phyloP scores from a whole-genome alignment of 2,113 vertebrate genomes.

The Bucco capensis region DNA sequence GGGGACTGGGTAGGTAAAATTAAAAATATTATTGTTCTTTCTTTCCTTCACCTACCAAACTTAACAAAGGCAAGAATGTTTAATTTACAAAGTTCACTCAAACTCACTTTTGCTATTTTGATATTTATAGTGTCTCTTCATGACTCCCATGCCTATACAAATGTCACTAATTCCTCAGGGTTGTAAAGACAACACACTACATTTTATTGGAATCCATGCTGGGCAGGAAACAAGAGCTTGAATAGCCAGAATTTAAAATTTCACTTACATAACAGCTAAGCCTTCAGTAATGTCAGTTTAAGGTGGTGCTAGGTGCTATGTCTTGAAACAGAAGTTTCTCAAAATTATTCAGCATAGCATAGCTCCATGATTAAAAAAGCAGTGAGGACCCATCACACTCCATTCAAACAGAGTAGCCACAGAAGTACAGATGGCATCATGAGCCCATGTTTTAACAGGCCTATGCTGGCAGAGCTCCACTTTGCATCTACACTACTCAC shows the following conservation, averaged over 20 bases:
- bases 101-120: slow-evolving; percentile 14
- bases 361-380: neutral
- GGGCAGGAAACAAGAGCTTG: neutral
- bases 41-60: slow-evolving; percentile 13
- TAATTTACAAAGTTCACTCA: slow-evolving; percentile 44
- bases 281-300: neutral
- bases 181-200: neutral
- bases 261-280: neutral
- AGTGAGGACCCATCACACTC: rapidly evolving
- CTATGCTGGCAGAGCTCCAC: neutral
- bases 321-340: neutral
- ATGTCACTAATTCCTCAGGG: slow-evolving; percentile 8
- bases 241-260: neutral
- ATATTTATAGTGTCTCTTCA: neutral
- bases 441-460: neutral
- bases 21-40: neutral
- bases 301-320: neutral
- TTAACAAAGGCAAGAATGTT: slow-evolving; percentile 18
- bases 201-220: neutral
- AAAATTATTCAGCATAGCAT: neutral
- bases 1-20: neutral
- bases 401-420: neutral
- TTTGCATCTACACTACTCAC: neutral
- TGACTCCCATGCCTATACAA: neutral
- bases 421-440: neutral